Percentiles rank a stretch among this genome's conserved stretches.
These are phyloP conservation scores for Cricetomys ansorgei DNA, from an alignment of 2,113 vertebrate species.

Conservation along the genomic window DNA sequence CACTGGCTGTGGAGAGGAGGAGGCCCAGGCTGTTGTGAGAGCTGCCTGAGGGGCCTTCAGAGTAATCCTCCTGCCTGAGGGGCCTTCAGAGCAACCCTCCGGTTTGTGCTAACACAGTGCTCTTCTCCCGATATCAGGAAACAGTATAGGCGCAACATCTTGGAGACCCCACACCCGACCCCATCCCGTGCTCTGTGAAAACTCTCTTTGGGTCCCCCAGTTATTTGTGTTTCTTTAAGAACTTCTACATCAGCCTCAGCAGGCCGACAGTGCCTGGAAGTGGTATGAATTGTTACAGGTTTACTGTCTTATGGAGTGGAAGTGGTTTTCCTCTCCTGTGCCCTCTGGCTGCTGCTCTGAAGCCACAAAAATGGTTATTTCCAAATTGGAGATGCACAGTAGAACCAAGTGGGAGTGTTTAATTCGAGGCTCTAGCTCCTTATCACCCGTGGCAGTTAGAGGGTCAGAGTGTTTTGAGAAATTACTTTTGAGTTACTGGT, in stretches of 20 bases:
- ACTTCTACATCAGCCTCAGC: background rate
- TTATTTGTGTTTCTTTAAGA: constrained; percentile 45
- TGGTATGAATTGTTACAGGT: background rate
- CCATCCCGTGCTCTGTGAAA: background rate
- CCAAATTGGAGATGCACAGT: background rate
- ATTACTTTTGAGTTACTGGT: background rate
- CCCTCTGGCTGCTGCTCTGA: background rate
- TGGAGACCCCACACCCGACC: background rate
- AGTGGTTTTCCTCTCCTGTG: background rate
- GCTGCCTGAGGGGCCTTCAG: background rate
- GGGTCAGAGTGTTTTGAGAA: background rate
- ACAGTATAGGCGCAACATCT: background rate
- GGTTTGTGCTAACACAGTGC: background rate
- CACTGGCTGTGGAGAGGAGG: background rate
- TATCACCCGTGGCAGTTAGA: background rate
- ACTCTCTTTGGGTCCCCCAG: background rate
- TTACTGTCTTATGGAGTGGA: background rate
- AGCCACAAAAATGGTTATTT: background rate
- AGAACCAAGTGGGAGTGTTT: background rate
- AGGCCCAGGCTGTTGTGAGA: background rate
- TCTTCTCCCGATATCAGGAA: background rate
- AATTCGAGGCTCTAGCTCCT: background rate
- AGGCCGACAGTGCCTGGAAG: background rate
- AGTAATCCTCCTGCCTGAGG: fast-evolving
- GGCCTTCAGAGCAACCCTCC: background rate